phyloP scores from a whole-genome alignment of 2,888 invertebrate genomes.

The Agonopterix alstromeriana region DNA sequence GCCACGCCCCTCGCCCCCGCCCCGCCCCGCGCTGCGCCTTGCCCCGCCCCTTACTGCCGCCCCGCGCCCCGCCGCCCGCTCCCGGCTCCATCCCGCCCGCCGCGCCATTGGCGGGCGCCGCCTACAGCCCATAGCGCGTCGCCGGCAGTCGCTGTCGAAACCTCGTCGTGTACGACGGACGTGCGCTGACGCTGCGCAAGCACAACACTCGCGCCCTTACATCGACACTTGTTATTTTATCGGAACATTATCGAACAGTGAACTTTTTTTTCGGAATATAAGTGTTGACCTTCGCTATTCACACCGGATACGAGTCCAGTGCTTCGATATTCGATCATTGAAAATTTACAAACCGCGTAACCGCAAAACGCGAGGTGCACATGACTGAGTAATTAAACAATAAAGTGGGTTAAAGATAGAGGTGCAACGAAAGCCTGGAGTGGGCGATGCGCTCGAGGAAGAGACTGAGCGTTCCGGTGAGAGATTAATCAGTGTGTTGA shows the following conservation, averaged over 20 bases:
- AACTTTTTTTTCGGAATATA: not conserved
- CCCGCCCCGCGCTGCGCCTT: constrained; percentile 22
- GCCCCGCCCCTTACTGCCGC: constrained; percentile 17
- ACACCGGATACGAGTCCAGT: too few relatives aligned
- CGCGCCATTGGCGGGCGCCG: constrained; percentile 20
- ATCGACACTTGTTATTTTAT: too few relatives aligned
- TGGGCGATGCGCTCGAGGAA: constrained; percentile 23
- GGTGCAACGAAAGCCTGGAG: constrained; percentile 7
- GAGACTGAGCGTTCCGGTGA: constrained; percentile 10
- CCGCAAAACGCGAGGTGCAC: constrained; percentile 1
- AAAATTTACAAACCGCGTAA: not conserved
- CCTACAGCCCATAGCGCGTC: constrained; percentile 26
- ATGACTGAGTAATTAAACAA: constrained; percentile 3
- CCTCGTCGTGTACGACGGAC: constrained; percentile 28
- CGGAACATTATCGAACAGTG: not conserved
- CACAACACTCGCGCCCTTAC: constrained; percentile 9
- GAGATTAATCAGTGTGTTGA: constrained; percentile 5
- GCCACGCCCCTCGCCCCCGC: constrained; percentile 49
- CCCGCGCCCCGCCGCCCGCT: constrained; percentile 22
- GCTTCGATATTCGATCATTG: not conserved
- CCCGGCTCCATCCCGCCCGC: constrained; percentile 7
- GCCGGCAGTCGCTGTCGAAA: constrained; percentile 35
- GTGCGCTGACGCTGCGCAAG: constrained; percentile 15
- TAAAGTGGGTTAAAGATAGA: constrained; percentile 9
- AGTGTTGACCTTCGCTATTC: too few relatives aligned